Evolutionary conservation across 2,888 invertebrate species (phyloP).

Genomic region (Cordilura impudica): DNA sequence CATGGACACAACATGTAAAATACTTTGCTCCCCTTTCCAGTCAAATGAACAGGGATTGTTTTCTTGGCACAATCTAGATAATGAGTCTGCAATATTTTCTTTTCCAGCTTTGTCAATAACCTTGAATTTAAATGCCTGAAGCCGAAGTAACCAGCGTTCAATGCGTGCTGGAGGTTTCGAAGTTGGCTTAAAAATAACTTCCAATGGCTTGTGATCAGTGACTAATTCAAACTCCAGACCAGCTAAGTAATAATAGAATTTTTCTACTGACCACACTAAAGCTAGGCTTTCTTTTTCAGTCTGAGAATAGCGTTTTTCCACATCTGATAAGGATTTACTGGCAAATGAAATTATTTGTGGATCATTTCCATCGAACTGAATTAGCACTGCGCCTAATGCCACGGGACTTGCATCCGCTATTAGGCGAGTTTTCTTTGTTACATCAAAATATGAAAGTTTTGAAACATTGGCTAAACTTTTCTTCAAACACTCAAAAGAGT

Average conservation of each 20-base stretch:
- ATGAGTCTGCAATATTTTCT: too few relatives aligned
- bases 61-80: conserved; percentile 34
- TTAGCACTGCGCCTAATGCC: too few relatives aligned
- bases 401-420: conserved; percentile 73
- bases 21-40: conserved; percentile 47
- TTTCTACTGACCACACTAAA: conserved; percentile 27
- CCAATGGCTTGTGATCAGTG: too few relatives aligned
- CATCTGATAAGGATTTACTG: conserved; percentile 46
- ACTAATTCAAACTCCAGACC: too few relatives aligned
- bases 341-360: too few relatives aligned
- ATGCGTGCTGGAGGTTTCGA: too few relatives aligned
- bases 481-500: conserved; percentile 67
- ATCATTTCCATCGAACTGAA: too few relatives aligned
- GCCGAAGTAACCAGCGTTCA: conserved; percentile 56
- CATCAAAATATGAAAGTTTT: conserved; percentile 69
- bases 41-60: conserved; percentile 41
- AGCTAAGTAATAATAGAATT: too few relatives aligned
- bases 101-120: too few relatives aligned
- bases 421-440: conserved; percentile 66
- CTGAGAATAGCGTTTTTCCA: conserved; percentile 56
- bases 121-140: conserved; percentile 56
- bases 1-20: conserved; percentile 41
- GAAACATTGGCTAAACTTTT: conserved; percentile 45
- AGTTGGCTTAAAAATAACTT: too few relatives aligned
- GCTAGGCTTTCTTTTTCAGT: too few relatives aligned